phyloP scores from a whole-genome alignment of 2,797 vertebrate species.

The Enteromius anoplus region DNA sequence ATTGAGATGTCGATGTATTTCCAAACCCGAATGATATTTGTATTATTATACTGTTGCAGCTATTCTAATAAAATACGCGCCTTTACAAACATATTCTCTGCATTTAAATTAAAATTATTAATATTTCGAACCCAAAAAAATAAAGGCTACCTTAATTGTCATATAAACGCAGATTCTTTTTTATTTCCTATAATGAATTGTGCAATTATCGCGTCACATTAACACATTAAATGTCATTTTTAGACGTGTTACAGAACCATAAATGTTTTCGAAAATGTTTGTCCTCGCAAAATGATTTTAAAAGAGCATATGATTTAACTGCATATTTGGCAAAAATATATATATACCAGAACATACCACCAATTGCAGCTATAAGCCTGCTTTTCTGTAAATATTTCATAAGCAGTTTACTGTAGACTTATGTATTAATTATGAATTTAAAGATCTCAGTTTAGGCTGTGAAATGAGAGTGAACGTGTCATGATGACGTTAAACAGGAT shows the following conservation, averaged over 20 bases:
- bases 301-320: neutral
- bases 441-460: constrained; percentile 13
- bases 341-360: neutral
- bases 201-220: neutral
- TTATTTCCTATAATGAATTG: neutral
- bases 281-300: neutral
- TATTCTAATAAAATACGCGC: neutral
- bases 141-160: too few species aligned
- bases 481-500: neutral
- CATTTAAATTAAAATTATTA: neutral
- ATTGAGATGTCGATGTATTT: neutral
- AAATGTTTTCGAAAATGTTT: neutral
- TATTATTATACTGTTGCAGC: neutral
- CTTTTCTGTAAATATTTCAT: constrained; percentile 17
- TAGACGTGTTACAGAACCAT: neutral
- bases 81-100: neutral
- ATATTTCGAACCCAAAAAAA: neutral
- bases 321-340: neutral
- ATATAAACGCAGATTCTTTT: neutral
- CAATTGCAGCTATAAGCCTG: neutral
- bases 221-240: neutral
- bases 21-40: neutral
- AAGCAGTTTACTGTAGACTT: neutral
- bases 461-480: neutral
- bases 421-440: constrained; percentile 8